A percentile compares a stretch with the other conserved stretches of the same genome.
Conservation (phyloP, 2,113 vertebrate species). For the Crocuta crocuta region DNA sequence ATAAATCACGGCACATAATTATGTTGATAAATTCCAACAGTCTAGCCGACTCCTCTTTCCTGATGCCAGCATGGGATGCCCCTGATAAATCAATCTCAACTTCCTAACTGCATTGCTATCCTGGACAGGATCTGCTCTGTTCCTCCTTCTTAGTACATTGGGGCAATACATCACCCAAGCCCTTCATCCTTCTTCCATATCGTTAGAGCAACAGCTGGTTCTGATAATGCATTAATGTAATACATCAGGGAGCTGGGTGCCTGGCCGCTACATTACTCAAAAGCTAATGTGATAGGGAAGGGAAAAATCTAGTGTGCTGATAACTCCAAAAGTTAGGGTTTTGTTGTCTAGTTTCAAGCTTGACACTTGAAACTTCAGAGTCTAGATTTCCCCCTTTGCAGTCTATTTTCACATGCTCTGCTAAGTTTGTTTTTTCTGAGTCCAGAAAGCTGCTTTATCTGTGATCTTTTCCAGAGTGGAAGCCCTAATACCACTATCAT, state of each 20-base stretch:
- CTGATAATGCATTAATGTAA: slow-evolving; percentile 67
- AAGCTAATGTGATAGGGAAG: slow-evolving; percentile 40
- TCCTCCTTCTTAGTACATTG: not conserved
- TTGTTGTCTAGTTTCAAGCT: not conserved
- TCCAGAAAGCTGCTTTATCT: not conserved
- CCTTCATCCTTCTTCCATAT: slow-evolving; percentile 61
- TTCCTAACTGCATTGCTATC: not conserved
- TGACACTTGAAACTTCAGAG: not conserved
- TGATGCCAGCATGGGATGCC: not conserved
- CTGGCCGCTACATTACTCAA: slow-evolving; percentile 63
- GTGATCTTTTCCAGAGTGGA: not conserved
- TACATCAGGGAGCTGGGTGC: slow-evolving; percentile 59
- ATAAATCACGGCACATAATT: slow-evolving; percentile 73
- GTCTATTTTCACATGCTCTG: not conserved
- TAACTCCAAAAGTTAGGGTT: slow-evolving; percentile 2
- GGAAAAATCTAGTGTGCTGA: not conserved
- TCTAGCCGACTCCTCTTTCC: slow-evolving; percentile 33
- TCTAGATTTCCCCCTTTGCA: not conserved
- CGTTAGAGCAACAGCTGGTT: slow-evolving; percentile 65
- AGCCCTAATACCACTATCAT: rapidly evolving
- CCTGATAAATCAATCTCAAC: slow-evolving; percentile 33
- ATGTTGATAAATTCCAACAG: slow-evolving; percentile 60
- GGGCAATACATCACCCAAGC: slow-evolving; percentile 63
- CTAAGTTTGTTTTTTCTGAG: not conserved
- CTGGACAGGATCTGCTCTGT: slow-evolving; percentile 48